Evolutionary conservation across 2,888 invertebrate species (phyloP).

Genomic region (Synanthedon myopaeformis): DNA sequence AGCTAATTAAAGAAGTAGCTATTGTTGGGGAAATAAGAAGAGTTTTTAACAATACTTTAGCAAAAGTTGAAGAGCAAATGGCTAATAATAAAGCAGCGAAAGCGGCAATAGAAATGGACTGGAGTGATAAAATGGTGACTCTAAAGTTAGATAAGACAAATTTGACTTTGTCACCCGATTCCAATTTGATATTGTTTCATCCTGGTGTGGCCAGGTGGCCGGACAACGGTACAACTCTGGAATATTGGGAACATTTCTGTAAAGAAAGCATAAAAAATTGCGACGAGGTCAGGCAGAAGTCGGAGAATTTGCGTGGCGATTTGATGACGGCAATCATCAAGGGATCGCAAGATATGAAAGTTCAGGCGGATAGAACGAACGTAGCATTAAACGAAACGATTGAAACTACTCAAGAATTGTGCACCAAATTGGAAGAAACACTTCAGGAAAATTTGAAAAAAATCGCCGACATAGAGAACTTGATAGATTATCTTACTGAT

Average conservation of each 20-base stretch:
- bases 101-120: slow-evolving; percentile 83
- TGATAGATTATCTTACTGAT: slow-evolving; percentile 76
- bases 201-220: slow-evolving; percentile 85
- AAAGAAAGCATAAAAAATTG: slow-evolving; percentile 80
- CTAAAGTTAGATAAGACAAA: slow-evolving; percentile 79
- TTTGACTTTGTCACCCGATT: slow-evolving; percentile 74
- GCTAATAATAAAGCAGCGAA: slow-evolving; percentile 83
- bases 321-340: slow-evolving; percentile 80
- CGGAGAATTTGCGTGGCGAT: slow-evolving; percentile 75
- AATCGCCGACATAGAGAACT: slow-evolving; percentile 80
- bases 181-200: slow-evolving; percentile 77
- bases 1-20: slow-evolving; percentile 80
- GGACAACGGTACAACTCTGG: slow-evolving; percentile 74
- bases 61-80: slow-evolving; percentile 77
- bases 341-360: slow-evolving; percentile 82
- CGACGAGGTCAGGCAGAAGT: slow-evolving; percentile 80
- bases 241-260: slow-evolving; percentile 87
- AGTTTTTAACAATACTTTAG: slow-evolving; percentile 71
- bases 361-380: slow-evolving; percentile 87
- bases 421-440: slow-evolving; percentile 76
- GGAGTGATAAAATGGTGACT: slow-evolving; percentile 87
- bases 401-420: slow-evolving; percentile 78
- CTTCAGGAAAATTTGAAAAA: slow-evolving; percentile 78
- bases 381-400: slow-evolving; percentile 78
- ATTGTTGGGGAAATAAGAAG: slow-evolving; percentile 79